Base-by-base conservation (phyloP, 2,113 vertebrate genomes). In the Casuarius casuarius region DNA sequence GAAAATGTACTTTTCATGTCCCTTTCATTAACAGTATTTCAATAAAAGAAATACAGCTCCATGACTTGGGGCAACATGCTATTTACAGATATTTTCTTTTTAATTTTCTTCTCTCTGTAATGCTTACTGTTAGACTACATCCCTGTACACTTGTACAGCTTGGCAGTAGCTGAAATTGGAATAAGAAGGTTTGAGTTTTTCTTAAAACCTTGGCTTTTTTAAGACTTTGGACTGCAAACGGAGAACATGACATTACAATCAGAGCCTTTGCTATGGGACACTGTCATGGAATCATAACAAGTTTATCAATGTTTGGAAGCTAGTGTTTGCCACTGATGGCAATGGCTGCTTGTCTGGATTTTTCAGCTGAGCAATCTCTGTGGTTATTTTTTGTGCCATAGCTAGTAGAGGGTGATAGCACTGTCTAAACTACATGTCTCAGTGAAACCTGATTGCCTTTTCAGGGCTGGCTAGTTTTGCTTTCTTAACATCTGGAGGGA, bases 401-500 rank as follows among this genome's bases (percentile, higher is more conserved):
- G 66, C 71, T 82, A 66, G 87, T 35, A 73, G 52, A 85, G 66
- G 48, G 85, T 91, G 89, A 94, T 80, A 84, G 38, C 33, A 33
- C 42, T 89, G 66, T 68, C 78, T 92, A 77, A 93, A 56, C 46
- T 72, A 33, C 33, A 51, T n/a, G 42, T 88, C 72, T 90, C 63
- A 83, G 56, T 11, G 67, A 91, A 85, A 54, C 71, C 72, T 93
- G 90, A 92, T 86, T 93, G 75, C 89, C 71, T 94, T 95, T 92
- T 92, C 94, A 96, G 92, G 81, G 67, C 70, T 91, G 84, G 65
- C 56, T 84, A 82, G 70, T 72, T 86, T 92, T 87, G 20, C 49
- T 81, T 92, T 92, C 73, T 84, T 91, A 93, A 92, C 92, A 94
- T 93, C 89, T 96, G 94, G 77, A 92, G 77, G 48, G 66, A 87